Base-by-base conservation (phyloP, 1,140 invertebrate species). In the Tetragonula clypearis region DNA sequence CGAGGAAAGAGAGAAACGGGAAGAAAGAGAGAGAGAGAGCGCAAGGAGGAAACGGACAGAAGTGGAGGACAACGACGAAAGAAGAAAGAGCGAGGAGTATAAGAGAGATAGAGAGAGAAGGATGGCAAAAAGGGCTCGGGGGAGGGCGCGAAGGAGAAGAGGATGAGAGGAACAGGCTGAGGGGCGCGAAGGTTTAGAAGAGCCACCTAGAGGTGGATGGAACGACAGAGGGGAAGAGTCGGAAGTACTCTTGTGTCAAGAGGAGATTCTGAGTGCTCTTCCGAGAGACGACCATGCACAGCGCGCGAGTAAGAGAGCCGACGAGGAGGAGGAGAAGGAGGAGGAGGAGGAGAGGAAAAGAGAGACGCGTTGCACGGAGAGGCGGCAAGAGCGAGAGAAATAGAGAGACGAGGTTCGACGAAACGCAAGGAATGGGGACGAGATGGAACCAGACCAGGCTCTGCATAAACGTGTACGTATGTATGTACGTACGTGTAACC, bases 131-230 rank as follows among this genome's bases (percentile, higher is more conserved):
- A 93, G 72, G 73, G 60, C 15, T 68, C 26, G n/a, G 80, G 62
- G 73, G 68, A 78, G 74, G 6, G 75, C 65, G 74, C 9, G 21
- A 56, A 56, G 56, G 65, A 56, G 53, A 65, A 79, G 78, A 85
- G 82, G 77, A 75, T 71, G 86, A 76, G 72, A 60, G 66, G 79
- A 81, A 77, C 78, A 82, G 80, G 65, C 79, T 74, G 82, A 88
- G 87, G 92, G 85, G 81, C 81, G 81, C 81, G 74, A 86, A 84
- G 85, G 81, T 86, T 86, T 86, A 81, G 76, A 75, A 68, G 93
- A 93, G 93, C 93, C 94, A 94, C 93, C 94, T 93, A 94, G 82
- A 86, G 79, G 79, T 30, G 75, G 80, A 94, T 93, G 94, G 94
- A 92, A 93, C 93, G 91, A 86, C 79, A 86, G 87, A 87, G 88